Percentiles rank a stretch among this genome's conserved stretches.
Conservation (phyloP, 2,888 invertebrate species). For the Lypha dubia region DNA sequence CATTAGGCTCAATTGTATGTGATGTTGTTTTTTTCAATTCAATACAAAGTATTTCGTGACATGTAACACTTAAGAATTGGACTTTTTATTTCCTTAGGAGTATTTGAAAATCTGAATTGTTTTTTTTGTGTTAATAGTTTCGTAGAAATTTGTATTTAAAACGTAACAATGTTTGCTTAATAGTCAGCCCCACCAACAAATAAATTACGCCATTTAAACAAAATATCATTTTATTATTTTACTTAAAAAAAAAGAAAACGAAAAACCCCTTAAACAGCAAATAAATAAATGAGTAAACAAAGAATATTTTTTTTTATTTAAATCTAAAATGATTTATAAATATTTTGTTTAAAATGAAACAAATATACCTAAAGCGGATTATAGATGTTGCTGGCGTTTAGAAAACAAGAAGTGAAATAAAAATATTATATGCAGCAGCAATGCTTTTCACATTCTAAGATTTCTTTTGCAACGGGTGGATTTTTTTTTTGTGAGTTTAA, state of each 20-base stretch:
- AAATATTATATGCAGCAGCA: conserved; percentile 14
- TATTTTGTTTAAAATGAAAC: conserved; percentile 42
- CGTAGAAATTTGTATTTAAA: conserved; percentile 61
- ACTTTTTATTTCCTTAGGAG: background rate
- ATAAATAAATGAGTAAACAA: conserved; percentile 20
- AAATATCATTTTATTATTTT: conserved; percentile 18
- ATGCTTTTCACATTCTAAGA: background rate
- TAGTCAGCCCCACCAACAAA: conserved; percentile 57
- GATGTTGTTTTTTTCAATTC: conserved; percentile 19
- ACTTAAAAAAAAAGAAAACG: background rate
- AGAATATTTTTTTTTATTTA: conserved; percentile 26
- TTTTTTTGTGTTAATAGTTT: conserved; percentile 60
- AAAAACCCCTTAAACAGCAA: conserved; percentile 34
- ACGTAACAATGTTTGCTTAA: conserved; percentile 64
- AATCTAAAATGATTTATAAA: background rate
- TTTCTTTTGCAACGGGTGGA: background rate
- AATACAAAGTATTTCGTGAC: conserved; percentile 46
- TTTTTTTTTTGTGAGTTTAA: conserved; percentile 1
- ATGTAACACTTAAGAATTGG: conserved; percentile 41
- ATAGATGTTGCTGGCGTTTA: conserved; percentile 51
- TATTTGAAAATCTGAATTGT: conserved; percentile 21
- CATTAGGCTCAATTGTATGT: conserved; percentile 64
- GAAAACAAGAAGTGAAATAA: conserved; percentile 22
- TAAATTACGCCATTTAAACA: conserved; percentile 66
- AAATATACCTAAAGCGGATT: conserved; percentile 39